These are phyloP conservation scores for Loxodonta africana DNA, from an alignment of 2,113 vertebrate species.

Conservation along the genomic window DNA sequence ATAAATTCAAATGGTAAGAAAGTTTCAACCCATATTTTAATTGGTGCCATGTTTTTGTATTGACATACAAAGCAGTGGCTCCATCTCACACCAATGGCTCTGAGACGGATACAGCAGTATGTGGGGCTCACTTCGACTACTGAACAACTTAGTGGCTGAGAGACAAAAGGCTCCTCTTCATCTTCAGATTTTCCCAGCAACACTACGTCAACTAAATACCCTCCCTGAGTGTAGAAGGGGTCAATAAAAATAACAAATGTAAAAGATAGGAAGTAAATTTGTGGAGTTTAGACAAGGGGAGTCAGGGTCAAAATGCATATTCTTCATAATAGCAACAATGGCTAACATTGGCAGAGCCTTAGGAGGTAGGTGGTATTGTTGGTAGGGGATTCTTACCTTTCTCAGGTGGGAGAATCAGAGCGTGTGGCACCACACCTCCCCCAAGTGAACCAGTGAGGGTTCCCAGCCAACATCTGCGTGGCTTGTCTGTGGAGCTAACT, in stretches of 20 bases:
- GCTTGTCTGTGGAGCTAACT: neutral
- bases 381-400: accelerated
- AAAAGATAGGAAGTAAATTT: accelerated
- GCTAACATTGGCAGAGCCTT: no score
- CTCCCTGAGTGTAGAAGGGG: neutral
- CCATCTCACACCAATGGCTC: neutral
- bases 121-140: neutral
- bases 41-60: accelerated
- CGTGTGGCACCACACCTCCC: neutral
- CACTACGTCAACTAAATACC: no score
- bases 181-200: neutral
- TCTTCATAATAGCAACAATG: neutral
- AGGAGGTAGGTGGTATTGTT: no score
- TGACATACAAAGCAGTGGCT: no score
- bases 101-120: accelerated
- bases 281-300: neutral
- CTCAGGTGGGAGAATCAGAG: neutral
- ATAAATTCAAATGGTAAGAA: neutral
- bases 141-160: neutral
- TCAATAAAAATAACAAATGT: neutral
- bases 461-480: neutral
- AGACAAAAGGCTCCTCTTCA: no score
- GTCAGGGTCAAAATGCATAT: neutral
- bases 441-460: neutral
- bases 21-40: neutral